Base-by-base conservation (phyloP, 2,888 invertebrate species). In the Chironomus tentans region DNA sequence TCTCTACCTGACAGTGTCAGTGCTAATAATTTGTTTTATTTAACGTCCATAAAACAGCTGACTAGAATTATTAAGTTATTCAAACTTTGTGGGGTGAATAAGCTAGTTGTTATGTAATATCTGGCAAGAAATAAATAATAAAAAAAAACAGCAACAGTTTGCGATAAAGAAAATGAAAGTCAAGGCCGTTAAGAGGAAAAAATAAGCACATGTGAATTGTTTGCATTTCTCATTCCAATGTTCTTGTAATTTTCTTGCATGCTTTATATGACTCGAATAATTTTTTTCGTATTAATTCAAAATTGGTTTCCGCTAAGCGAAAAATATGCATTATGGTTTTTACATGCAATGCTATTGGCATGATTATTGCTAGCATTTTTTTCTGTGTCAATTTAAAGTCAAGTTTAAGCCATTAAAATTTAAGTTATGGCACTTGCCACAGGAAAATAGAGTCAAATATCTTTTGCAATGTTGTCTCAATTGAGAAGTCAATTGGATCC, bases 91-190 rank as follows among this genome's bases (percentile, higher is more conserved):
- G 38, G 38, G 38, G 38, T 38, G 38, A 38, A 38, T 38, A 38
- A 38, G 38, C 38, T 38, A 56, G 7, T 56, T 56, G 18, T 56
- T 56, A 56, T 15, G 56, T 56, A 56, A 15, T 56, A 56, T 56
- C 56, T 7, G 15, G 18, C 56, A 56, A 15, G 50, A 50, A 50
- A 50, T 15, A 6, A 28, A n/a, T n/a, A n/a, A n/a, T n/a, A n/a
- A n/a, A n/a, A n/a, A n/a, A 38, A 56, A 56, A 56, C 7, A 56
- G 56, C 38, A 38, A 56, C 56, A 15, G 7, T 56, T 7, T 56
- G 18, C 15, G 38, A 38, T 50, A 50, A 72, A 72, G 72, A 72
- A 72, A 72, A 72, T 72, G 72, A 72, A 72, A 72, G 72, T 72
- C 72, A 72, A 72, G 72, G 72, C 6, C 72, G n/a, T n/a, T n/a